Percentiles rank a stretch among this genome's conserved stretches.
These are phyloP conservation scores for Blastomussa wellsi DNA, from an alignment of 92 coral and sea anemone genomes.

Conservation along the genomic window DNA sequence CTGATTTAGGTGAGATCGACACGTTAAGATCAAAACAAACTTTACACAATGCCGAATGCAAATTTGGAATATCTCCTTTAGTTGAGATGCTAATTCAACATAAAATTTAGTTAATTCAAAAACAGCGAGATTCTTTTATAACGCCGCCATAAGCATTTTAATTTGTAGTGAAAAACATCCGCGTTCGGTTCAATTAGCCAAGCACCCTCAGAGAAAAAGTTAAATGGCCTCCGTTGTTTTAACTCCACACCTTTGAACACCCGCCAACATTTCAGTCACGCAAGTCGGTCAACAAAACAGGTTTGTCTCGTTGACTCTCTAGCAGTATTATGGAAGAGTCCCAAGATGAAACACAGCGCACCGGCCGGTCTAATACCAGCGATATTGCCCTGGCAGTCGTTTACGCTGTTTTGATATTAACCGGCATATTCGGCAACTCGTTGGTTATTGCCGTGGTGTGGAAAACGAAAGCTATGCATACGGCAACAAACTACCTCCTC, in stretches of 20 bases:
- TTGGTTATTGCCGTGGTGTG: constrained; percentile 40
- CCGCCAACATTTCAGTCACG: neutral
- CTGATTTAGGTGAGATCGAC: neutral
- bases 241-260: neutral
- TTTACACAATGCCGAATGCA: neutral
- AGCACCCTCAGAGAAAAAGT: neutral
- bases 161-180: neutral
- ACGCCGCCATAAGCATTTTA: neutral
- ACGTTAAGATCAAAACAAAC: neutral
- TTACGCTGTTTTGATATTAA: constrained; percentile 30
- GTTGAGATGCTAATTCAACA: neutral
- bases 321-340: constrained; percentile 14
- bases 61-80: neutral
- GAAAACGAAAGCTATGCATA: constrained; percentile 37
- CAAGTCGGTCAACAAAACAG: neutral
- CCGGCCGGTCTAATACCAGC: neutral
- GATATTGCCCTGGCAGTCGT: constrained; percentile 27
- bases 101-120: neutral
- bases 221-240: neutral
- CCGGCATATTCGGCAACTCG: constrained; percentile 33
- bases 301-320: neutral
- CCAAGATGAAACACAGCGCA: neutral
- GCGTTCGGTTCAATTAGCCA: neutral
- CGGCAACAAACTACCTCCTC: constrained; percentile 38
- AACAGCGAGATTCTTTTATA: neutral